A percentile compares a stretch with the other conserved stretches of the same genome.
phyloP scores from a whole-genome alignment of 1,140 invertebrate genomes.

The Laupala kohalensis region DNA sequence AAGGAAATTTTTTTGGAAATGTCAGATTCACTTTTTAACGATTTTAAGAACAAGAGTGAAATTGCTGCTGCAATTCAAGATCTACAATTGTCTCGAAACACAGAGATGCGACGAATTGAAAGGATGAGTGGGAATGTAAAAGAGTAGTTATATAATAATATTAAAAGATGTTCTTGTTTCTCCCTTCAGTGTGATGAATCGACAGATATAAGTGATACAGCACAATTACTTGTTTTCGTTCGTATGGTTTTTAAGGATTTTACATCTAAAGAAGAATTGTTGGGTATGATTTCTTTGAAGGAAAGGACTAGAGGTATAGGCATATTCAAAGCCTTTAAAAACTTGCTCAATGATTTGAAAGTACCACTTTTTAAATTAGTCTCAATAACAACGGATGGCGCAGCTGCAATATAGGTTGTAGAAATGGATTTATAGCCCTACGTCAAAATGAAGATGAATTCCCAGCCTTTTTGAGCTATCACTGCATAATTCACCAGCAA shows the following conservation, averaged over 20 bases:
- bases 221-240: constrained; percentile 23
- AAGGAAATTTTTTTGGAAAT: too few relatives aligned
- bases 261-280: constrained; percentile 23
- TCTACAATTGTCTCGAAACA: too few relatives aligned
- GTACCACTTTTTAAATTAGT: too few relatives aligned
- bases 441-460: constrained; percentile 21
- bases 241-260: constrained; percentile 23
- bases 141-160: too few relatives aligned
- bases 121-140: too few relatives aligned
- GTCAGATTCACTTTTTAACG: too few relatives aligned
- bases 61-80: too few relatives aligned
- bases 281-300: constrained; percentile 23
- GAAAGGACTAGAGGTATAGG: too few relatives aligned
- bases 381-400: constrained; percentile 24
- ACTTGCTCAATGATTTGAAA: constrained; percentile 17
- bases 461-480: constrained; percentile 23
- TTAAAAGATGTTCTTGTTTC: constrained; percentile 17
- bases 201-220: constrained; percentile 21
- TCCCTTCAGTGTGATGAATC: constrained; percentile 22
- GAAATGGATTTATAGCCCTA: constrained; percentile 21
- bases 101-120: too few relatives aligned
- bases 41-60: constrained; percentile 10
- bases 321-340: constrained; percentile 23
- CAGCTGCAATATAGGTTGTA: constrained; percentile 21
- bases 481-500: constrained; percentile 25